phyloP scores from a whole-genome alignment of 2,113 vertebrate species.

The Eretmochelys imbricata region DNA sequence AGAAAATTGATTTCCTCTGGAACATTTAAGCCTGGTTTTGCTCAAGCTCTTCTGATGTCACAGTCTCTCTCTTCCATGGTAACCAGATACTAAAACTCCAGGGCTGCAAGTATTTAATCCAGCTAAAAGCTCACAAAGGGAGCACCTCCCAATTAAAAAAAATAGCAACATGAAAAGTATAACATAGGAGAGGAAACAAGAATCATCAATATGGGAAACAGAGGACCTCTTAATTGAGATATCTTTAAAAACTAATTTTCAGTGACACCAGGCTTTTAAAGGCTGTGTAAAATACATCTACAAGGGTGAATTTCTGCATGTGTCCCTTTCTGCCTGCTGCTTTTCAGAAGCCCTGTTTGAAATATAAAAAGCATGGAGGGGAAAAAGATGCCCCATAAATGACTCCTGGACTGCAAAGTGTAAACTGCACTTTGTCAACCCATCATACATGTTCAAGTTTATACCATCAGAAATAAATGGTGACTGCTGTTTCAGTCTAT shows the following conservation, averaged over 20 bases:
- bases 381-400: background rate
- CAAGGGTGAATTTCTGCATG: background rate
- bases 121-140: background rate
- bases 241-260: slow-evolving; percentile 3
- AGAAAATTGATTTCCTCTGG: background rate
- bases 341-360: background rate
- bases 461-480: background rate
- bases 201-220: background rate
- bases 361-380: background rate
- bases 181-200: background rate
- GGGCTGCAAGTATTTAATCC: background rate
- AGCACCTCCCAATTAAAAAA: background rate
- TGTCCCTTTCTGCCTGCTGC: background rate
- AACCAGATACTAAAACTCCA: background rate
- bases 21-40: background rate
- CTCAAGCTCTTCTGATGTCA: background rate
- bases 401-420: background rate
- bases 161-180: background rate
- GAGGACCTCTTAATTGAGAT: background rate
- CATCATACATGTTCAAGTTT: background rate
- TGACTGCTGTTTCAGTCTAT: background rate
- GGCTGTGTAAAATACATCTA: background rate
- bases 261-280: background rate
- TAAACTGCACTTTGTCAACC: background rate
- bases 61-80: background rate